Evolutionary conservation across 2,797 vertebrate genomes (phyloP).

Genomic region (Hydrocynus forskahlii): DNA sequence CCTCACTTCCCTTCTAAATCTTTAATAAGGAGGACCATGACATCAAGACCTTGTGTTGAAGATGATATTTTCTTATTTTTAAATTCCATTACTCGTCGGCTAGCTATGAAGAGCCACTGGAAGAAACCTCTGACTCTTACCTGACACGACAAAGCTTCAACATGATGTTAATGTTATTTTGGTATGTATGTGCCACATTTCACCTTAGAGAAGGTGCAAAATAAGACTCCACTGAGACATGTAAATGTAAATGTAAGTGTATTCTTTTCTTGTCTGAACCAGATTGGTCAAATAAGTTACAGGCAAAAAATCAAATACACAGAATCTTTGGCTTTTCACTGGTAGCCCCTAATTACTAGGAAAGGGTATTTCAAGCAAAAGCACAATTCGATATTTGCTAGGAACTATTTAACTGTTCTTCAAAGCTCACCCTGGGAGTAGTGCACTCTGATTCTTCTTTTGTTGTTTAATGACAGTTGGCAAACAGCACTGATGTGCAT

Average conservation of each 20-base stretch:
- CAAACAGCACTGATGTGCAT: too few species aligned
- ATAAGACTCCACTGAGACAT: neutral
- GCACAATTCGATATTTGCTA: too few species aligned
- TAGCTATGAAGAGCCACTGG: slow-evolving; percentile 27
- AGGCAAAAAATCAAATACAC: neutral
- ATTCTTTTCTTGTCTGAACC: neutral
- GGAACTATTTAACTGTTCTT: too few species aligned
- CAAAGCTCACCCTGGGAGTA: too few species aligned
- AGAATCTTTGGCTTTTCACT: neutral
- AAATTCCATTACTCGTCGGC: slow-evolving; percentile 66
- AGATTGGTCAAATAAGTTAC: neutral
- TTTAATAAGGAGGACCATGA: slow-evolving; percentile 63
- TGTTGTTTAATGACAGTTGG: too few species aligned
- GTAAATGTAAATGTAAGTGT: neutral
- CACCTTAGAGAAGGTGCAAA: neutral
- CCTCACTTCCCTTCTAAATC: slow-evolving; percentile 66
- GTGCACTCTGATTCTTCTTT: too few species aligned
- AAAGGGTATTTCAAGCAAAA: too few species aligned
- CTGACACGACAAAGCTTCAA: slow-evolving; percentile 1
- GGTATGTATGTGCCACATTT: slow-evolving; percentile 35
- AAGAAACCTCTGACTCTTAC: slow-evolving; percentile 27
- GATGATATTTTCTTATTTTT: slow-evolving; percentile 68
- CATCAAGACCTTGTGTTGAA: slow-evolving; percentile 58
- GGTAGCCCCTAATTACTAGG: neutral
- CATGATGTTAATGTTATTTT: neutral